Evolutionary conservation across 2,888 invertebrate genomes (phyloP).

Genomic region (Acanthosepion esculentum): DNA sequence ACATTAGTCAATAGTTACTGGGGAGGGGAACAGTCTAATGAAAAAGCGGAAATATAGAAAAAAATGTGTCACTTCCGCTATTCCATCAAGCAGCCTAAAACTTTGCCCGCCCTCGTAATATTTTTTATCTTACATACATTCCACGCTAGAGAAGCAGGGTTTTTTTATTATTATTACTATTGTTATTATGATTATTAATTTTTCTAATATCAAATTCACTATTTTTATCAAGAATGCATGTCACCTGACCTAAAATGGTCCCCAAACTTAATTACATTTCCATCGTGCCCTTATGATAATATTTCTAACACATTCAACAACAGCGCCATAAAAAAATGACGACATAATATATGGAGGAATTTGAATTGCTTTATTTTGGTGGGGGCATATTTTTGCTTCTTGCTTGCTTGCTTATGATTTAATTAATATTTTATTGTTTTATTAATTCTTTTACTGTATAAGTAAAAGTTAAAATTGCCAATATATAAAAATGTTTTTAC

Average conservation of each 20-base stretch:
- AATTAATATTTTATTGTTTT: not conserved
- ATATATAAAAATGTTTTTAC: not conserved
- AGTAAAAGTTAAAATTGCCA: not conserved
- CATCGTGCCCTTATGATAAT: constrained; percentile 33
- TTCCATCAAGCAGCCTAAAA: not conserved
- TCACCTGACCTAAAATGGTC: constrained; percentile 20
- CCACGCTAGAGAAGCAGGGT: constrained; percentile 11
- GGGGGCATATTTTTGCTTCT: not conserved
- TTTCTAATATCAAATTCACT: constrained; percentile 33
- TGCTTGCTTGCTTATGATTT: not conserved
- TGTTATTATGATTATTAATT: not conserved
- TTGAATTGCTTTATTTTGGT: not conserved
- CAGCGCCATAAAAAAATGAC: not conserved
- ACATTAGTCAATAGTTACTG: not conserved
- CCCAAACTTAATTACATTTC: not conserved
- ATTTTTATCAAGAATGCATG: constrained; percentile 23
- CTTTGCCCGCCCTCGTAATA: not conserved
- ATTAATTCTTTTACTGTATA: not conserved
- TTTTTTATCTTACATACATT: constrained; percentile 33
- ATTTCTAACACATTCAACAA: not conserved
- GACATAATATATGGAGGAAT: not conserved
- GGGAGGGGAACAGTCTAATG: not conserved
- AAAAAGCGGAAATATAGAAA: not conserved
- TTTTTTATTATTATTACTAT: not conserved
- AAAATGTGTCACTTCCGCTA: not conserved